Evolutionary conservation across 2,113 vertebrate genomes (phyloP).

Genomic region (Aleadryas rufinucha): DNA sequence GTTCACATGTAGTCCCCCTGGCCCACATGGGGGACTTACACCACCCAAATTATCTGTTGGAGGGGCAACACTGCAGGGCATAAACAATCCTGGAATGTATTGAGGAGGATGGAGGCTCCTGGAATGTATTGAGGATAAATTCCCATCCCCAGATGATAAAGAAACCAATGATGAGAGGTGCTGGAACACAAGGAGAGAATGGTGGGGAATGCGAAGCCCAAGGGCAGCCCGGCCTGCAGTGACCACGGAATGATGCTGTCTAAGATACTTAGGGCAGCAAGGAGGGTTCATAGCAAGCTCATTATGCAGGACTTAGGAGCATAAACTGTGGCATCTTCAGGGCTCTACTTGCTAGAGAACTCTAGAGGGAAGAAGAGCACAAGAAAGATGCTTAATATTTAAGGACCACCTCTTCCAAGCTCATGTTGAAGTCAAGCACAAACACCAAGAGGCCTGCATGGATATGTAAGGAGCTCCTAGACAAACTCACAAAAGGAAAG

Average conservation of each 20-base stretch:
- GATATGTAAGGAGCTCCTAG: not conserved
- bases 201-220: not conserved
- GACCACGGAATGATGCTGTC: not conserved
- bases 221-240: not conserved
- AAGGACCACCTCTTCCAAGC: not conserved
- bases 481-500: not conserved
- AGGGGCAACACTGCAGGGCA: not conserved
- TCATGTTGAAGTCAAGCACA: not conserved
- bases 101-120: not conserved
- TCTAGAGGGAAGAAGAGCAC: not conserved
- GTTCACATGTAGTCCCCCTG: too few relatives aligned
- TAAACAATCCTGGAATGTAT: fast-evolving
- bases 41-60: not conserved
- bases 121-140: fast-evolving
- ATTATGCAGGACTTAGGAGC: not conserved
- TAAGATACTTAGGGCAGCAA: not conserved
- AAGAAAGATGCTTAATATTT: not conserved
- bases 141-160: not conserved
- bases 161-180: not conserved
- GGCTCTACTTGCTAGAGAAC: not conserved
- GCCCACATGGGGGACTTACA: too few relatives aligned
- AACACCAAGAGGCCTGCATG: not conserved
- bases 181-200: not conserved
- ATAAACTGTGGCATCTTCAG: not conserved
- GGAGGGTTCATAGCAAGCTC: not conserved